phyloP scores from a whole-genome alignment of 2,888 invertebrate genomes.

The Idaea aversata region DNA sequence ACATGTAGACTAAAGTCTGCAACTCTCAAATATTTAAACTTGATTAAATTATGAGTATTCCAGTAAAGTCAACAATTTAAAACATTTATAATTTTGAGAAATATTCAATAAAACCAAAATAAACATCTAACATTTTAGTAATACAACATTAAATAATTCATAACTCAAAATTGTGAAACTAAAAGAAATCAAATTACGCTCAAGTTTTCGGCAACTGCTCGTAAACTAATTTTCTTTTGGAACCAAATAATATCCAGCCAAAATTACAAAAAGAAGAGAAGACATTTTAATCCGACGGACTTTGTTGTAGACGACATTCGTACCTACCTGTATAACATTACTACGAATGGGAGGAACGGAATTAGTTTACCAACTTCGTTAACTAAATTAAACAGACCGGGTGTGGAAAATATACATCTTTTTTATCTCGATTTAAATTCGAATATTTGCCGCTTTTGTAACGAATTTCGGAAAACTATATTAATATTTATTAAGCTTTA shows the following conservation, averaged over 20 bases:
- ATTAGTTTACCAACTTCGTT: neutral
- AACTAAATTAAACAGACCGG: neutral
- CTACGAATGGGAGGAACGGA: neutral
- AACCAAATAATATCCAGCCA: neutral
- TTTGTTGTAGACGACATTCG: neutral
- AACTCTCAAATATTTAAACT: too few relatives aligned
- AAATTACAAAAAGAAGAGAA: neutral
- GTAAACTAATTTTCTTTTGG: neutral
- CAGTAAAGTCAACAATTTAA: too few relatives aligned
- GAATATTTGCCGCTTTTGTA: neutral
- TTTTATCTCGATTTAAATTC: neutral
- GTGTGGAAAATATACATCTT: neutral
- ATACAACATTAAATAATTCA: too few relatives aligned
- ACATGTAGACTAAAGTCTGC: too few relatives aligned
- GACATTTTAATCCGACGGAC: neutral
- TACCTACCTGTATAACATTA: neutral
- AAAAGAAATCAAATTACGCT: neutral
- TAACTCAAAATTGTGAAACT: too few relatives aligned
- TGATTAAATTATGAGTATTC: too few relatives aligned
- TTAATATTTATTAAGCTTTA: too few relatives aligned
- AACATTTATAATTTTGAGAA: too few relatives aligned
- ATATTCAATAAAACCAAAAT: too few relatives aligned
- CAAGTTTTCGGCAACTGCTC: neutral
- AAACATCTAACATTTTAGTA: too few relatives aligned
- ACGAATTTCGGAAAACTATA: too few relatives aligned